Evolutionary conservation across 2,113 vertebrate species (phyloP).

Genomic region (Oncorhynchus gorbuscha): DNA sequence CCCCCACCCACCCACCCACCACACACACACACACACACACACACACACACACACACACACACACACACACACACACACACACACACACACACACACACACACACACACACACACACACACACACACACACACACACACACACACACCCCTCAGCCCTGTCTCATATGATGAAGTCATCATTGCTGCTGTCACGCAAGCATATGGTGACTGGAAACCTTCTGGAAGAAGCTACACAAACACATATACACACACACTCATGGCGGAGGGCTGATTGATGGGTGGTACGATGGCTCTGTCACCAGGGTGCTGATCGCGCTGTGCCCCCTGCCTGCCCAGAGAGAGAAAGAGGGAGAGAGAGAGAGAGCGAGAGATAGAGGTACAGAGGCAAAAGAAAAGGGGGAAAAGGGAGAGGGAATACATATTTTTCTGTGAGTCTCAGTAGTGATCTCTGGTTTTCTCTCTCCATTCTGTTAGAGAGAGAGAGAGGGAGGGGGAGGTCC

Average conservation of each 20-base stretch:
- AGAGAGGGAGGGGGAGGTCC: slow-evolving; percentile 14
- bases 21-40: neutral
- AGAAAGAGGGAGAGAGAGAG: slow-evolving; percentile 39
- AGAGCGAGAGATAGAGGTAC: slow-evolving; percentile 12
- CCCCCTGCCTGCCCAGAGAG: slow-evolving; percentile 53
- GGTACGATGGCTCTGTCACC: slow-evolving; percentile 71
- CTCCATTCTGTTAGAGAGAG: neutral
- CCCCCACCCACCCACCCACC: too few relatives aligned
- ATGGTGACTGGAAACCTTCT: slow-evolving; percentile 73
- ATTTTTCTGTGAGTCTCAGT: neutral
- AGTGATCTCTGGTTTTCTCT: neutral
- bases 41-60: too few relatives aligned
- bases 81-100: neutral
- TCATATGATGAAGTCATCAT: slow-evolving; percentile 61
- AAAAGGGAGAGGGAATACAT: slow-evolving; percentile 36
- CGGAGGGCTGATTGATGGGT: slow-evolving; percentile 72
- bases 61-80: neutral
- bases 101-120: neutral
- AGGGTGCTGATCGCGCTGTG: slow-evolving; percentile 50
- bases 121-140: neutral
- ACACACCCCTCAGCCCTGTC: slow-evolving; percentile 48
- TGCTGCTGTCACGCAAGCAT: slow-evolving; percentile 64
- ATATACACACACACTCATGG: slow-evolving; percentile 35
- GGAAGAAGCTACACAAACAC: slow-evolving; percentile 41
- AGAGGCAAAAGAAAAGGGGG: neutral